These are phyloP conservation scores for Lasioglossum morio DNA, from an alignment of 2,888 invertebrate species.

Conservation along the genomic window DNA sequence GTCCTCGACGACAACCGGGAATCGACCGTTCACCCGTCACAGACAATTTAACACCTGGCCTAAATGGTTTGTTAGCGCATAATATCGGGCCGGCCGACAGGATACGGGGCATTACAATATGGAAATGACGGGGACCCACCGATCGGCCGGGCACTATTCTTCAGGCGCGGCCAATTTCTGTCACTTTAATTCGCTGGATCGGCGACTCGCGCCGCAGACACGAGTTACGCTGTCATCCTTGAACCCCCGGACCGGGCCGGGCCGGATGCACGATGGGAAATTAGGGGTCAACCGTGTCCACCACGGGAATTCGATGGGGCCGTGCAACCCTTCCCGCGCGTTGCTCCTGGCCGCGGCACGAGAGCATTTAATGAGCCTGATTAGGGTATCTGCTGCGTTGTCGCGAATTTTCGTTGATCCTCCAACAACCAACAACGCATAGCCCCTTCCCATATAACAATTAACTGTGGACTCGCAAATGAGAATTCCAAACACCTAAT, in stretches of 20 bases:
- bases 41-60: constrained; percentile 84
- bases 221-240: constrained; percentile 37
- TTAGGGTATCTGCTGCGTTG: background rate
- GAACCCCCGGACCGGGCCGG: background rate
- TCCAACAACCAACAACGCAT: background rate
- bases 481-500: background rate
- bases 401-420: background rate
- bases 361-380: constrained; percentile 1
- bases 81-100: constrained; percentile 79
- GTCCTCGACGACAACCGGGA: constrained; percentile 52
- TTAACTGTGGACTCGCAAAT: background rate
- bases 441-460: background rate
- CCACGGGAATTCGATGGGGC: constrained; percentile 1
- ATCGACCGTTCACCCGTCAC: constrained; percentile 81
- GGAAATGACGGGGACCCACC: constrained; percentile 79
- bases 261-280: background rate
- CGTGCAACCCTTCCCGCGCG: background rate
- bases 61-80: constrained; percentile 84
- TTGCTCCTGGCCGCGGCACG: background rate
- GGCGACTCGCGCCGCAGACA: constrained; percentile 30
- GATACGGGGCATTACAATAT: constrained; percentile 83
- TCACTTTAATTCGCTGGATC: constrained; percentile 75
- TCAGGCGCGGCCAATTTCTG: constrained; percentile 83
- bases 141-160: constrained; percentile 61
- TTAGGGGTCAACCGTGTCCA: constrained; percentile 18